Base-by-base conservation (phyloP, 2,113 vertebrate genomes). In the Oxyura jamaicensis region DNA sequence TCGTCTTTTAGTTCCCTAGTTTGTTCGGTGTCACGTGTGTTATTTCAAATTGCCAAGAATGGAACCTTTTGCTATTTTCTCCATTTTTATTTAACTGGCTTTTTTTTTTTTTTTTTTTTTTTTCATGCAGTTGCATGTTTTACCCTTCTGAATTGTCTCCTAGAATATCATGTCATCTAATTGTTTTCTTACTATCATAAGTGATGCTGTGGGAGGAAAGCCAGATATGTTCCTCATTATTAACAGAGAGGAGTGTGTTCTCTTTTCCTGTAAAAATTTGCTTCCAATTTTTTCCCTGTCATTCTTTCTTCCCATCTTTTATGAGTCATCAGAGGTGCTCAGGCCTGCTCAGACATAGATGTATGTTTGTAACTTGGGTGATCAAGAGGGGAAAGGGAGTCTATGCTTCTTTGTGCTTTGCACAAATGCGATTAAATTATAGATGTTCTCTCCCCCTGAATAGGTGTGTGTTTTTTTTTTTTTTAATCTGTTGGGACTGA, bases 401-500 rank as follows among this genome's bases (percentile, higher is more conserved):
- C 14, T 83, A 31, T 3, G 0, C 22, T 4, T 17, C 14, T 55
- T 46, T 18, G 20, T 31, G 13, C 19, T 81, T 69, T 48, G 42
- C 8, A 39, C 8, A 69, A 26, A 59, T 56, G 46, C 14, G 42
- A 31, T 41, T 56, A 48, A 42, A 44, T 46, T 2, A 33, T n/a
- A 42, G 44, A 29, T 21, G 4, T 73, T 73, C 2, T 7, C 1
- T 16, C 9, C 59, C 10, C 26, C 26, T n/a, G 2, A 15, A 18
- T 13, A 75, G 21, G 31, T n/a, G n/a, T n/a, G n/a, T 0, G 21
- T 20, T 59, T 86, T 17, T 44, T 69, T 39, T 8, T 39, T 7
- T n/a, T n/a, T n/a, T n/a, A n/a, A 3, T 9, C 11, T 3, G 1
- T 42, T 2, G 1, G 44, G 62, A 9, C 44, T 35, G 19, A 56